Conservation (phyloP, 2,797 vertebrate genomes). For the Momotus momota region DNA sequence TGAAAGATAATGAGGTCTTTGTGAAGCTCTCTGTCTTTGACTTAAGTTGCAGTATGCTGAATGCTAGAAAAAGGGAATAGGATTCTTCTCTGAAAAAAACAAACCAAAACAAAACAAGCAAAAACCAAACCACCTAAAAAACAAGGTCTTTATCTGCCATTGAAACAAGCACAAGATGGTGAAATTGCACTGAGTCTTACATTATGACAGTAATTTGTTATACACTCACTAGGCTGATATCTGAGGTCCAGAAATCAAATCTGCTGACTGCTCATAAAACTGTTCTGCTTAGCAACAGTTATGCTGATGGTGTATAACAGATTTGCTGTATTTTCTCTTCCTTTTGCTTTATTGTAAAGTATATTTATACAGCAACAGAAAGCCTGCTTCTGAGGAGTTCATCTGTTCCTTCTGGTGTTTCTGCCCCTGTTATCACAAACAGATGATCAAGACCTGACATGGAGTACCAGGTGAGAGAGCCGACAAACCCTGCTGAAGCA, state of each 20-base stretch:
- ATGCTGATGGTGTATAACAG: background rate
- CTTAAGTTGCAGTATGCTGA: background rate
- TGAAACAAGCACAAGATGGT: background rate
- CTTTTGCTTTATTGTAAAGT: background rate
- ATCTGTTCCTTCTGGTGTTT: background rate
- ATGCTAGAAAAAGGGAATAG: background rate
- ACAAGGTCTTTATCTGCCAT: background rate
- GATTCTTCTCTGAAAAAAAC: background rate
- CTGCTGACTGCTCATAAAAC: slow-evolving; percentile 12
- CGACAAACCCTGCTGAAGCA: background rate
- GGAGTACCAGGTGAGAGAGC: background rate
- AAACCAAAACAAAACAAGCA: fast-evolving
- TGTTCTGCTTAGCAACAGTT: background rate
- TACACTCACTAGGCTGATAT: background rate
- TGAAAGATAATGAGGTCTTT: background rate
- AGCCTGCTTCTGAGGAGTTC: slow-evolving; percentile 1
- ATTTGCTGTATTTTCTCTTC: slow-evolving; percentile 1
- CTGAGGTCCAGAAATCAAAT: background rate
- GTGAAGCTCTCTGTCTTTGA: background rate
- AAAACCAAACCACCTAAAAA: background rate
- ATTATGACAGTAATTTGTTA: background rate
- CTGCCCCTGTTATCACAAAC: background rate
- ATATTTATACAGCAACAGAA: slow-evolving; percentile 16
- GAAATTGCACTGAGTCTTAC: background rate
- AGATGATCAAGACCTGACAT: slow-evolving; percentile 7